A percentile compares a stretch with the other conserved stretches of the same genome.
phyloP scores from a whole-genome alignment of 1,140 invertebrate genomes.

The Dryas iulia region DNA sequence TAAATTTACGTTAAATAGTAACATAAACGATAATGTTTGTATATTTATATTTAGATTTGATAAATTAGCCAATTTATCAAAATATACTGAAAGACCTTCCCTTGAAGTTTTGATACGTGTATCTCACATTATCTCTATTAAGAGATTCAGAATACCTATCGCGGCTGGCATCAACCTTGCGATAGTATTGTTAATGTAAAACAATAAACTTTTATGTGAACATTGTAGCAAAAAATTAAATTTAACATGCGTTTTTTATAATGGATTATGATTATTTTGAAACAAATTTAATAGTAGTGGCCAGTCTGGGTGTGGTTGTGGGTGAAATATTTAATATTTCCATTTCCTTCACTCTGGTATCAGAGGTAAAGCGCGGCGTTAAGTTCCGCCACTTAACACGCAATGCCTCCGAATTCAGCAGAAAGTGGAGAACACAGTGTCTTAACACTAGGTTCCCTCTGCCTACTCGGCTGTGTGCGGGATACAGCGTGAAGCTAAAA shows the following conservation, averaged over 20 bases:
- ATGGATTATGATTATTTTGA: not conserved
- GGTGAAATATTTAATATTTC: too few relatives aligned
- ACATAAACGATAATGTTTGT: not conserved
- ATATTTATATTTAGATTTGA: too few relatives aligned
- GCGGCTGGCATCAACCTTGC: not conserved
- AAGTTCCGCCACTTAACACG: too few relatives aligned
- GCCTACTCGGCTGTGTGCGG: too few relatives aligned
- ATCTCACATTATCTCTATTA: not conserved
- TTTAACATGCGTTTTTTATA: not conserved
- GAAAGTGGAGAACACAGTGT: too few relatives aligned
- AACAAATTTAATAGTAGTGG: too few relatives aligned
- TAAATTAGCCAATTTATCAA: not conserved
- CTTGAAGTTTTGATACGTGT: not conserved
- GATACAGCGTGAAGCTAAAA: too few relatives aligned
- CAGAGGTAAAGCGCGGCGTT: too few relatives aligned
- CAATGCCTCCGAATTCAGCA: too few relatives aligned
- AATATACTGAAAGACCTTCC: not conserved
- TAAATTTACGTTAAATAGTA: not conserved
- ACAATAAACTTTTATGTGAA: not conserved
- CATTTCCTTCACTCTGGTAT: too few relatives aligned
- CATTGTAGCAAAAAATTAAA: not conserved
- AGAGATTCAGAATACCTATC: not conserved
- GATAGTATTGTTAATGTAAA: not conserved
- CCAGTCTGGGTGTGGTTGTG: too few relatives aligned
- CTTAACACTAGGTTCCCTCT: too few relatives aligned